Conservation (phyloP, 2,888 invertebrate genomes). For the Drosophila lacicola region DNA sequence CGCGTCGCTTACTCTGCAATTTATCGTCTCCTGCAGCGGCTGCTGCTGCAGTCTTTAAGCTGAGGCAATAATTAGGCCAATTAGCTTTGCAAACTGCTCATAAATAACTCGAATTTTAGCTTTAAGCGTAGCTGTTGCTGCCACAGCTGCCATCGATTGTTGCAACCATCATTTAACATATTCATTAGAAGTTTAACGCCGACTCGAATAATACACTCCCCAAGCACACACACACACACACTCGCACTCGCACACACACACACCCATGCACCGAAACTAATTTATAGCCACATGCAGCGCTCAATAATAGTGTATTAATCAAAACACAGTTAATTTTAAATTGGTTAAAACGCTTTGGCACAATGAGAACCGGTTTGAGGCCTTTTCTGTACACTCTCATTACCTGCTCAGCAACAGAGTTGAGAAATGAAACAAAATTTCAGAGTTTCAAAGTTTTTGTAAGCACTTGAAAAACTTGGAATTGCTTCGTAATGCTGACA, state of each 20-base stretch:
- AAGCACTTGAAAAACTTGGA: constrained; percentile 71
- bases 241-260: constrained; percentile 18
- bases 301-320: constrained; percentile 76
- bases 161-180: constrained; percentile 55
- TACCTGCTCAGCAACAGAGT: constrained; percentile 29
- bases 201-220: constrained; percentile 18
- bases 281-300: constrained; percentile 69
- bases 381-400: constrained; percentile 46
- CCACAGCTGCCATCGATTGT: constrained; percentile 38
- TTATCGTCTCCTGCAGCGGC: constrained; percentile 44
- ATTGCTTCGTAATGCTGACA: constrained; percentile 69
- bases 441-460: constrained; percentile 60
- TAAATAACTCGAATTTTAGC: constrained; percentile 69
- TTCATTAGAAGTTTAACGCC: constrained; percentile 65
- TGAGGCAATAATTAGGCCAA: constrained; percentile 73
- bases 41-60: constrained; percentile 38
- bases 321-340: constrained; percentile 78
- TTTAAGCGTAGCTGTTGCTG: constrained; percentile 41
- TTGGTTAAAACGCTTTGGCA: constrained; percentile 59
- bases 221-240: not conserved
- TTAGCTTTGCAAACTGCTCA: constrained; percentile 69
- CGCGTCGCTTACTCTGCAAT: constrained; percentile 38
- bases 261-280: constrained; percentile 25
- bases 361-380: constrained; percentile 60
- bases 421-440: constrained; percentile 66